A percentile compares a stretch with the other conserved stretches of the same genome.
Evolutionary conservation across 2,797 vertebrate genomes (phyloP).

Genomic region (Enteromius radiatus): DNA sequence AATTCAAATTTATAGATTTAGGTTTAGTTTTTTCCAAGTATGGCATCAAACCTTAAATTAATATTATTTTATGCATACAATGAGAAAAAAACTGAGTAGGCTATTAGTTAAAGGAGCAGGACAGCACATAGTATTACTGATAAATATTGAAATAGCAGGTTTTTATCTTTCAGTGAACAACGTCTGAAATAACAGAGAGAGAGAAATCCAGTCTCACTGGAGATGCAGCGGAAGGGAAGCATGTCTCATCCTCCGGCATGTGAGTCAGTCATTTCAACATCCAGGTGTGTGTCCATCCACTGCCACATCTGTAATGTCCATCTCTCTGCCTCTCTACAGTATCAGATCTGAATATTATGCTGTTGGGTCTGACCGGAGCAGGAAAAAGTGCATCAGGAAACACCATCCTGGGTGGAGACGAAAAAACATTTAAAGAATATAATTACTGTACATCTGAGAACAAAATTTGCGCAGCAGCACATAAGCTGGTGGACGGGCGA

Average conservation of each 20-base stretch:
- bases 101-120: not conserved
- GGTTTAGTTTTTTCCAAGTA: no score
- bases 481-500: not conserved
- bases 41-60: no score
- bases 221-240: not conserved
- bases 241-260: not conserved
- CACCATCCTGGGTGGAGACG: not conserved
- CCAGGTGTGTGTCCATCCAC: not conserved
- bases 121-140: not conserved
- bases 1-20: no score
- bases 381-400: constrained; percentile 25
- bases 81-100: not conserved
- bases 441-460: not conserved
- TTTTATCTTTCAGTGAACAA: not conserved
- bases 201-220: not conserved
- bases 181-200: not conserved
- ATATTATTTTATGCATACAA: not conserved
- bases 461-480: accelerated
- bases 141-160: not conserved
- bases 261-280: not conserved
- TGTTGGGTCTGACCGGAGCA: not conserved
- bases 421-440: not conserved
- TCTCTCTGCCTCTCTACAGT: not conserved
- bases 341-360: not conserved
- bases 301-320: not conserved